Evolutionary conservation across 1,140 invertebrate genomes (phyloP).

Genomic region (Bathynomus jamesi): DNA sequence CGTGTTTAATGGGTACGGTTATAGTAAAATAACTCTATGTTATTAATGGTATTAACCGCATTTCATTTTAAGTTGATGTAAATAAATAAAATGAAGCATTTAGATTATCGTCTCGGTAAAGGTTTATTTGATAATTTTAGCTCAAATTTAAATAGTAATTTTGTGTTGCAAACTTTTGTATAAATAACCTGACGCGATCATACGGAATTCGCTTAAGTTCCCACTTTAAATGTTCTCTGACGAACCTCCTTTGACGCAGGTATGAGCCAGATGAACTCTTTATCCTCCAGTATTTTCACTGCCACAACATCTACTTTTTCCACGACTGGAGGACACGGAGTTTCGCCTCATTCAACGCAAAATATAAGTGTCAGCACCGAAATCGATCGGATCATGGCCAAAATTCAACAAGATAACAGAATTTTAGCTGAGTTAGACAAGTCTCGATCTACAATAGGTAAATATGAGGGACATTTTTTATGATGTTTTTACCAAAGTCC

Average conservation of each 20-base stretch:
- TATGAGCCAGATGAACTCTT: slow-evolving; percentile 31
- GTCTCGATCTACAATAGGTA: slow-evolving; percentile 41
- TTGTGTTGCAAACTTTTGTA: no score
- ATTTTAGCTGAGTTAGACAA: slow-evolving; percentile 83
- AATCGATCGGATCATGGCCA: slow-evolving; percentile 88
- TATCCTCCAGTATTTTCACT: slow-evolving; percentile 33
- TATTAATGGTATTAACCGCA: no score
- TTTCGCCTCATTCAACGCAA: not conserved
- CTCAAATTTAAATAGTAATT: no score
- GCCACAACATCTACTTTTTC: slow-evolving; percentile 23
- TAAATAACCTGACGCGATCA: no score
- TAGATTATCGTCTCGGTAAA: no score
- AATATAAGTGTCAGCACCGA: slow-evolving; percentile 45
- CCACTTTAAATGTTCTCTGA: no score
- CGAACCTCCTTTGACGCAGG: slow-evolving; percentile 1
- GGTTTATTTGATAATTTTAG: no score
- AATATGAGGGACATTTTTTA: not conserved
- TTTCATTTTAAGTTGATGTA: no score
- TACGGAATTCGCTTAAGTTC: no score
- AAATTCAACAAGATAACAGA: slow-evolving; percentile 78
- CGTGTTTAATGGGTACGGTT: no score
- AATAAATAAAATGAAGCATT: no score
- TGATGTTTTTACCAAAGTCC: not conserved
- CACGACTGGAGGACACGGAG: slow-evolving; percentile 7
- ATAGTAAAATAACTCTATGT: no score